Percentiles rank a stretch among this genome's conserved stretches.
phyloP scores from a whole-genome alignment of 2,797 vertebrate genomes.

The Anas acuta region DNA sequence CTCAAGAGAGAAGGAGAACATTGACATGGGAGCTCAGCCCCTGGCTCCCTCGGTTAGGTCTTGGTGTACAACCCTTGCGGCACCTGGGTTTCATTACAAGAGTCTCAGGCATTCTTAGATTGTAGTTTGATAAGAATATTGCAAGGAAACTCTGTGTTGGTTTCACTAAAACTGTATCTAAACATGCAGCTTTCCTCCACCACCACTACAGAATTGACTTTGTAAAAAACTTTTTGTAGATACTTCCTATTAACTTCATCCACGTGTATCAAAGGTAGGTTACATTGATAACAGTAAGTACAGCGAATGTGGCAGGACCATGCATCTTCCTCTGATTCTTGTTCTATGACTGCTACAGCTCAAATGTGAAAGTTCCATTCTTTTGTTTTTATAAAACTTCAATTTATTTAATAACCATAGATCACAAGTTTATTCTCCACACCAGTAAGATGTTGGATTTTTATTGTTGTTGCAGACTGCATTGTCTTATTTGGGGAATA shows the following conservation, averaged over 20 bases:
- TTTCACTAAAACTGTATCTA: not conserved
- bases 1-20: not conserved
- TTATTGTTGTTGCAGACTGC: slow-evolving; percentile 30
- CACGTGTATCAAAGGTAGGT: not conserved
- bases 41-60: not conserved
- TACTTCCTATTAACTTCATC: not conserved
- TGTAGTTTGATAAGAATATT: not conserved
- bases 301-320: not conserved
- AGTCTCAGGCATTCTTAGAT: not conserved
- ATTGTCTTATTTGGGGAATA: slow-evolving; percentile 63
- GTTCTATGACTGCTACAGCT: not conserved
- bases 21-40: not conserved
- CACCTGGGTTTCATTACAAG: not conserved
- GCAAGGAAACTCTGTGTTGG: not conserved
- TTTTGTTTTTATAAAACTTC: slow-evolving; percentile 4
- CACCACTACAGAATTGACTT: not conserved
- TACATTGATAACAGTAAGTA: accelerated
- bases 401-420: slow-evolving; percentile 30
- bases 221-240: not conserved
- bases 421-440: slow-evolving; percentile 43
- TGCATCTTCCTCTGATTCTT: not conserved
- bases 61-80: not conserved
- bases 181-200: not conserved
- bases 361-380: not conserved
- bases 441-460: not conserved